Base-by-base conservation (phyloP, 2,113 vertebrate genomes). In the Calyptommatus sinebrachiatus region DNA sequence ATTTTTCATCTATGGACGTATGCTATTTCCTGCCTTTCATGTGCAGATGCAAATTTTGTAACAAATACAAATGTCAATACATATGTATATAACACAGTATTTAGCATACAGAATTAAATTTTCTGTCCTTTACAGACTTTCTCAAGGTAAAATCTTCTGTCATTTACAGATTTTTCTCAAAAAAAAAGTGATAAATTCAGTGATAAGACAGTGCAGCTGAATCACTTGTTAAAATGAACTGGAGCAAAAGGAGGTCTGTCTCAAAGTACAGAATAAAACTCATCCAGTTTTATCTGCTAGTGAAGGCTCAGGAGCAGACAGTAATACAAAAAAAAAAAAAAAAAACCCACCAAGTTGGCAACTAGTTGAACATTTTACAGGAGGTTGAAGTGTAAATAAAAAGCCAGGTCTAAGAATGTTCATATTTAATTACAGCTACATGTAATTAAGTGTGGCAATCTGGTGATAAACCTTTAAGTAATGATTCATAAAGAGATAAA, bases 391-490 rank as follows among this genome's bases (percentile, higher is more conserved):
- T 60, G 90, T 87, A 89, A 89, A 88, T 89, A 67, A 91, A 91
- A 89, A 93, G 72, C 65, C 85, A 88, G 66, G 70, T 85, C 85
- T 91, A 84, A 63, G 87, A 89, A 94, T 88, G 90, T 85, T 94
- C 86, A 81, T 90, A 91, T 93, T 92, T 94, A 94, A 95, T 95
- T 94, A 93, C 84, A 90, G 85, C 71, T 91, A 85, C 87, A 90
- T 48, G 29, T 91, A 94, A 94, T 94, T 95, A 94, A 94, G 82
- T 92, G 81, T 93, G 86, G 89, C 92, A 95, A 92, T 93, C 91
- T 95, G 93, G 88, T 93, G 91, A 93, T 94, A 94, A 95, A 93
- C 89, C 88, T 93, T 93, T 94, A 95, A 94, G 91, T 92, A 94
- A 94, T 94, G 93, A 95, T 81, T 95, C 94, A 94, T 92, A 94